These are phyloP conservation scores for Caenorhabditis japonica DNA, from an alignment of 2,888 invertebrate species.

Conservation along the genomic window DNA sequence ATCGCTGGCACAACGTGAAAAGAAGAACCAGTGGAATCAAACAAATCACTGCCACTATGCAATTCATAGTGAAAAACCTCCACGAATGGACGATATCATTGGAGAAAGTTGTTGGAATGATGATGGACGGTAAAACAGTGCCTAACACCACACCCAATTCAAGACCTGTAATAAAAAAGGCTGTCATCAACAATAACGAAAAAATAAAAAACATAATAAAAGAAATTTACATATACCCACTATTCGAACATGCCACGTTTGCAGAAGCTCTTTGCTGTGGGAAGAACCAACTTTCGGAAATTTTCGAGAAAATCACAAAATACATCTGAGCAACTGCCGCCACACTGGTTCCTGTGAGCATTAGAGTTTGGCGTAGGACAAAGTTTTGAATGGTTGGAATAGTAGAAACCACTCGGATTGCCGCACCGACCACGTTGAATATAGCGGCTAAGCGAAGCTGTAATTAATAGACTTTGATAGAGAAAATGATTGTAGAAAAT, in stretches of 20 bases:
- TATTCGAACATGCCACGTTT: constrained; percentile 62
- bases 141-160: constrained; percentile 37
- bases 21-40: constrained; percentile 32
- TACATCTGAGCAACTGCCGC: constrained; percentile 47
- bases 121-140: constrained; percentile 38
- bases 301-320: constrained; percentile 63
- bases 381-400: constrained; percentile 32
- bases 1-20: constrained; percentile 21
- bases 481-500: no score
- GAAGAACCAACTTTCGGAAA: constrained; percentile 75
- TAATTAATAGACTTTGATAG: not conserved
- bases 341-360: constrained; percentile 38
- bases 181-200: not conserved
- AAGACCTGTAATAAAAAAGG: constrained; percentile 3
- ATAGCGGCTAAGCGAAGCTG: constrained; percentile 30
- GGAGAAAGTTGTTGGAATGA: constrained; percentile 16
- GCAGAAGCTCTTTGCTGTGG: constrained; percentile 71
- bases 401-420: constrained; percentile 30
- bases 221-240: no score
- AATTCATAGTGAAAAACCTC: constrained; percentile 37
- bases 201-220: no score
- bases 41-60: constrained; percentile 17
- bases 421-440: constrained; percentile 34
- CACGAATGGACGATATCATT: constrained; percentile 15
- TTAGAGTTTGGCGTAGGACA: constrained; percentile 15